These are phyloP conservation scores for Ophraella communa DNA, from an alignment of 2,888 invertebrate species.

Conservation along the genomic window DNA sequence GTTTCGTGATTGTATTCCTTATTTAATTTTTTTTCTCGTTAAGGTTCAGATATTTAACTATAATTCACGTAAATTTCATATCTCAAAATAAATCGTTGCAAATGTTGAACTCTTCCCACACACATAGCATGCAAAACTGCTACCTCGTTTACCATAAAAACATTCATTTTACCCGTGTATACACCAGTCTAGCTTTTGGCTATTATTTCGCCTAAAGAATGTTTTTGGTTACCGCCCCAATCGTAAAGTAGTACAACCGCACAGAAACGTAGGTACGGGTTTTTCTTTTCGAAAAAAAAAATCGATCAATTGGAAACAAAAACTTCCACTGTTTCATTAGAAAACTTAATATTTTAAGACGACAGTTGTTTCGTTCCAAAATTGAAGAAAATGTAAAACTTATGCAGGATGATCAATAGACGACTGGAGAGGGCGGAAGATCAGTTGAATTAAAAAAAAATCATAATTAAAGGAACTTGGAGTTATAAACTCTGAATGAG, in stretches of 20 bases:
- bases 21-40: too few species aligned
- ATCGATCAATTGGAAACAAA: too few species aligned
- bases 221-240: neutral
- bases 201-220: slow-evolving; percentile 6
- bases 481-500: too few species aligned
- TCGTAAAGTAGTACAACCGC: neutral
- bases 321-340: too few species aligned
- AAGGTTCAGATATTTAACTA: neutral
- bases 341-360: too few species aligned
- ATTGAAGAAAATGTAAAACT: too few species aligned
- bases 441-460: too few species aligned
- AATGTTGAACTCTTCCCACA: slow-evolving; percentile 1
- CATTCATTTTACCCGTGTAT: slow-evolving; percentile 7
- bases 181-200: slow-evolving; percentile 10
- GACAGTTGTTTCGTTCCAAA: too few species aligned
- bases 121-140: slow-evolving; percentile 8
- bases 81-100: neutral
- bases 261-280: neutral
- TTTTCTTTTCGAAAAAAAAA: too few species aligned
- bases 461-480: too few species aligned
- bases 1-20: neutral
- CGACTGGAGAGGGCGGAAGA: too few species aligned
- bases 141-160: slow-evolving; percentile 4
- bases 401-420: too few species aligned
- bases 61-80: neutral